Percentiles rank a stretch among this genome's conserved stretches.
Evolutionary conservation across 2,888 invertebrate genomes (phyloP).

Genomic region (Amphimallon solstitiale): DNA sequence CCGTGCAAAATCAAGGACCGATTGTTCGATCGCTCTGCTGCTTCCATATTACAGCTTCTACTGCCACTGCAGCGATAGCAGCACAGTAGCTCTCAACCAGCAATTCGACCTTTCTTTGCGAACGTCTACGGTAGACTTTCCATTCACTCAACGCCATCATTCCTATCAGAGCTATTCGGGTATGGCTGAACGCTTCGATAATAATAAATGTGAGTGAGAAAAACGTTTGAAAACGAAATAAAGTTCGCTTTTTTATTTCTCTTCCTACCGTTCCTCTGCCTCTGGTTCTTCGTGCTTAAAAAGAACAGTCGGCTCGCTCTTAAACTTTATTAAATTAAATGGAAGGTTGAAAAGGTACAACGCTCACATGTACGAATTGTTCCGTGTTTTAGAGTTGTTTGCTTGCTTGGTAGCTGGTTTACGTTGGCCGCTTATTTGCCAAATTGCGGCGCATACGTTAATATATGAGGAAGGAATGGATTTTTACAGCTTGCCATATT

Average conservation of each 20-base stretch:
- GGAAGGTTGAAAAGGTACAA: conserved; percentile 1
- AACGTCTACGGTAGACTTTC: conserved; percentile 5
- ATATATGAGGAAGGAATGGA: no score
- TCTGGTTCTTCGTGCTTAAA: neutral
- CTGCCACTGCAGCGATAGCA: neutral
- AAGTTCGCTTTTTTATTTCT: conserved; percentile 1
- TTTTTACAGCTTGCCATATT: no score
- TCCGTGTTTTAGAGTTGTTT: no score
- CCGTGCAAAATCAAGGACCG: conserved; percentile 44
- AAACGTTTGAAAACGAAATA: neutral
- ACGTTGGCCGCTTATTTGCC: no score
- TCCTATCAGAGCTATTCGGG: conserved; percentile 5
- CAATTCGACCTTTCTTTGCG: no score
- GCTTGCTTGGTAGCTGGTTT: no score
- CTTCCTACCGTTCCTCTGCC: no score
- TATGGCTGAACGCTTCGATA: conserved; percentile 27
- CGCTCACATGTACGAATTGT: no score
- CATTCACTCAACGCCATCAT: conserved; percentile 22
- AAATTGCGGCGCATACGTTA: no score
- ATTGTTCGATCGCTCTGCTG: conserved; percentile 4
- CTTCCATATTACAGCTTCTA: no score
- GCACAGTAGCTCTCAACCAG: neutral
- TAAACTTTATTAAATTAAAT: conserved; percentile 17
- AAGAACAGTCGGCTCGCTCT: conserved; percentile 7
- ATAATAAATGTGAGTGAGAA: conserved; percentile 16